phyloP scores from a whole-genome alignment of 2,113 vertebrate species.

The Rhabdornis inornatus region DNA sequence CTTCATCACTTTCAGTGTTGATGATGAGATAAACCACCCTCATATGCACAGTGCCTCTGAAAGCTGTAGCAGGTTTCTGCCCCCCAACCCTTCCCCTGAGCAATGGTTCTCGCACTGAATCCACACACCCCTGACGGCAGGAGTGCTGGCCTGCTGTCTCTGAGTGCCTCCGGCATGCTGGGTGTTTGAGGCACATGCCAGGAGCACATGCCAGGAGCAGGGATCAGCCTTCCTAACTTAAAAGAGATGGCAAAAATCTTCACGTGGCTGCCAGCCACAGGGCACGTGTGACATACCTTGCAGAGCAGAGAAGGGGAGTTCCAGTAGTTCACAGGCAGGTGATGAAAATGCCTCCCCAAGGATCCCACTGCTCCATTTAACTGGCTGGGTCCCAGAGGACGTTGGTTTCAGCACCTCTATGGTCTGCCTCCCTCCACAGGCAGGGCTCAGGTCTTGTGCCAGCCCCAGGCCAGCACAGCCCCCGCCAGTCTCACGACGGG shows the following conservation, averaged over 20 bases:
- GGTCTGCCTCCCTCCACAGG: neutral
- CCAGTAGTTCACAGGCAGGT: slow-evolving; percentile 25
- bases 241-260: neutral
- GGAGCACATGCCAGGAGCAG: neutral
- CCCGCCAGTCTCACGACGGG: accelerated
- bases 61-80: neutral
- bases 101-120: neutral
- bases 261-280: neutral
- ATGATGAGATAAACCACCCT: slow-evolving; percentile 32
- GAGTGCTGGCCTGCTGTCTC: neutral
- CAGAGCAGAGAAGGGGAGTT: slow-evolving; percentile 47
- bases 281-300: slow-evolving; percentile 46
- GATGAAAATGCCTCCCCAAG: slow-evolving; percentile 9
- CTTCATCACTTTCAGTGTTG: slow-evolving; percentile 23
- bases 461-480: neutral
- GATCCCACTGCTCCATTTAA: slow-evolving; percentile 34
- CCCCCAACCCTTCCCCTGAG: neutral
- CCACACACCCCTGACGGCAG: neutral
- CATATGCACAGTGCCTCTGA: neutral
- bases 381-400: neutral
- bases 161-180: neutral
- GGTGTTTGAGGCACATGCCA: neutral
- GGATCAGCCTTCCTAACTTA: slow-evolving; percentile 10
- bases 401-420: neutral
- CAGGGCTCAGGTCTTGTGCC: neutral